phyloP scores from a whole-genome alignment of 2,113 vertebrate species.

The Variabilichromis moorii region DNA sequence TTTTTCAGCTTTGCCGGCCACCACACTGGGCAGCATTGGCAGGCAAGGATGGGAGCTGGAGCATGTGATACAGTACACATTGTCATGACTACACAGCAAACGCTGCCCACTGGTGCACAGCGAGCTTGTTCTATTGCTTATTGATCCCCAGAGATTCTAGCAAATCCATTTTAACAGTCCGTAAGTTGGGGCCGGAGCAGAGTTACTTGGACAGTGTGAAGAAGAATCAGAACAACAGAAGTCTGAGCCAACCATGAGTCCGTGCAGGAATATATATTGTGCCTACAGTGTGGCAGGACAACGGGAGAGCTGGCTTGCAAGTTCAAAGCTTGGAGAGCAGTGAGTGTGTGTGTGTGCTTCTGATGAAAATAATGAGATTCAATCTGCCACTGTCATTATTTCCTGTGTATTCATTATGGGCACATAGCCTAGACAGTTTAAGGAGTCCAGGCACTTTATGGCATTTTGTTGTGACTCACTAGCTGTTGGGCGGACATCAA shows the following conservation, averaged over 20 bases:
- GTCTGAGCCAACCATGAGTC: background rate
- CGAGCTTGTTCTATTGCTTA: conserved; percentile 10
- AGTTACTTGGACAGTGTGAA: conserved; percentile 4
- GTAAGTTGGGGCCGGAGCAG: background rate
- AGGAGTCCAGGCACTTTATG: conserved; percentile 21
- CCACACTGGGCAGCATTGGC: background rate
- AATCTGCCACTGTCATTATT: conserved; percentile 13
- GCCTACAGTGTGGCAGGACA: background rate
- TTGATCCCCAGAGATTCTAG: conserved; percentile 20
- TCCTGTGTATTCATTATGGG: conserved; percentile 19
- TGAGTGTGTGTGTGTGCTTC: background rate
- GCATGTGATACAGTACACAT: conserved; percentile 7
- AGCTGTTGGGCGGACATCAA: conserved; percentile 34
- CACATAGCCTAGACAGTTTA: conserved; percentile 11
- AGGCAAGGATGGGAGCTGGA: background rate
- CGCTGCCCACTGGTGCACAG: background rate
- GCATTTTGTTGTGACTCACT: conserved; percentile 37
- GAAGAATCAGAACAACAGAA: background rate
- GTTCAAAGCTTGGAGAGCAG: background rate
- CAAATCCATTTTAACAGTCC: conserved; percentile 19
- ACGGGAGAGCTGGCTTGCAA: conserved; percentile 18
- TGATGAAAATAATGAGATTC: conserved; percentile 48
- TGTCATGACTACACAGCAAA: conserved; percentile 23
- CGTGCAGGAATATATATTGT: background rate
- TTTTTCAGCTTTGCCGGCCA: background rate